Conservation (phyloP, 2,797 vertebrate genomes). For the Selene dorsalis region DNA sequence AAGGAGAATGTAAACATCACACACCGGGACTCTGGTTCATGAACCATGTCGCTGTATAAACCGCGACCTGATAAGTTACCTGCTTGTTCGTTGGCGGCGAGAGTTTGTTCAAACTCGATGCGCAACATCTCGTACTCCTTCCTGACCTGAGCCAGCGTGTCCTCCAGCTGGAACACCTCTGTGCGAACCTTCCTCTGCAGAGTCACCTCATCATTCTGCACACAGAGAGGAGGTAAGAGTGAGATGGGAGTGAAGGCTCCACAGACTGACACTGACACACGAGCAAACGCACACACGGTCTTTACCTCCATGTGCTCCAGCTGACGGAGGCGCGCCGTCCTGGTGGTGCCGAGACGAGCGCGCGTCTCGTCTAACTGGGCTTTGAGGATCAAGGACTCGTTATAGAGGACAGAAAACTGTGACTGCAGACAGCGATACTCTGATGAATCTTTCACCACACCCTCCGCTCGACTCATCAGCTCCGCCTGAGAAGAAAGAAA, state of each 20-base stretch:
- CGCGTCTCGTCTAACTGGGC: conserved; percentile 95
- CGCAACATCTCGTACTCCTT: conserved; percentile 99
- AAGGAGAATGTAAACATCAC: background rate
- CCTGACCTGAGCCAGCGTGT: conserved; percentile 96
- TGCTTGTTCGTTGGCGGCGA: conserved; percentile 98
- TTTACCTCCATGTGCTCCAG: conserved; percentile 97
- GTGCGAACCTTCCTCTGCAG: conserved; percentile 97
- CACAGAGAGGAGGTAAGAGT: background rate
- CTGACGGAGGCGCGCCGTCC: conserved; percentile 92
- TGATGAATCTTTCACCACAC: conserved; percentile 91
- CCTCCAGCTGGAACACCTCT: conserved; percentile 97
- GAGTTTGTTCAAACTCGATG: conserved; percentile 98
- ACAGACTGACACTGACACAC: background rate
- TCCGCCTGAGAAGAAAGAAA: conserved; percentile 84
- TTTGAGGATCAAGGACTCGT: conserved; percentile 95
- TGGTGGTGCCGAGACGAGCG: conserved; percentile 92
- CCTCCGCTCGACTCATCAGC: conserved; percentile 90
- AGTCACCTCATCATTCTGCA: conserved; percentile 94
- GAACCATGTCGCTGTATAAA: background rate
- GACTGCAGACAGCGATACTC: conserved; percentile 99
- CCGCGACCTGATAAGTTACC: conserved; percentile 80
- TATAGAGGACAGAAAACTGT: conserved; percentile 97
- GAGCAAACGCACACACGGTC: background rate
- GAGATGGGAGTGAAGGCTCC: background rate
- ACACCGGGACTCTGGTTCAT: no score